A percentile compares a stretch with the other conserved stretches of the same genome.
phyloP scores from a whole-genome alignment of 1,140 invertebrate species.

The Thaumatotibia leucotreta region DNA sequence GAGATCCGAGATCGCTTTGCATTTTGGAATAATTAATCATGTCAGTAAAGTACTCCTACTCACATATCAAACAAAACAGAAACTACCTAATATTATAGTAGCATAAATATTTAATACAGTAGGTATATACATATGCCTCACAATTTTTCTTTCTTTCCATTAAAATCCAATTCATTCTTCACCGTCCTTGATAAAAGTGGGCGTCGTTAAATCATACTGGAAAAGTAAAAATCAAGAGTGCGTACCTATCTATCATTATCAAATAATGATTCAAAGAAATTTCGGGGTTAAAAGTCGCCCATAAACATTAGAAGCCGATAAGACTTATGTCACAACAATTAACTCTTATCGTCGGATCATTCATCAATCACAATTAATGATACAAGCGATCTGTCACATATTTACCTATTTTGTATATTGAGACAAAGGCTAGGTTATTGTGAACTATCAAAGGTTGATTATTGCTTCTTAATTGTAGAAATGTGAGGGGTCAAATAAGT shows the following conservation, averaged over 20 bases:
- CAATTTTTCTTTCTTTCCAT: no score
- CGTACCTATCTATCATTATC: no score
- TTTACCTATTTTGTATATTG: constrained; percentile 17
- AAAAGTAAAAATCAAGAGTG: no score
- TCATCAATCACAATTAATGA: constrained; percentile 34
- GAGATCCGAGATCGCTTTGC: background rate
- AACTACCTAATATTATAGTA: no score
- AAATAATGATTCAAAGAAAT: background rate
- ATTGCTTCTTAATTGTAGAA: background rate
- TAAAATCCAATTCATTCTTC: no score
- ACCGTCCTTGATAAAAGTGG: no score
- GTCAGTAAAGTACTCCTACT: background rate
- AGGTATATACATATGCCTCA: no score
- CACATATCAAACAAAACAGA: no score
- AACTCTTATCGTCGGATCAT: constrained; percentile 37
- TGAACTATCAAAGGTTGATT: constrained; percentile 15
- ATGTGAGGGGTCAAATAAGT: constrained; percentile 17
- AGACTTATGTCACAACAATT: constrained; percentile 37
- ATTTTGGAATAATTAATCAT: background rate
- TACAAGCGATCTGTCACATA: constrained; percentile 41
- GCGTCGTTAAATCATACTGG: no score
- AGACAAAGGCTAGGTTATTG: constrained; percentile 18
- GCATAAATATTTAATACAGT: no score
- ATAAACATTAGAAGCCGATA: constrained; percentile 16
- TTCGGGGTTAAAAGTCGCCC: constrained; percentile 2